These are phyloP conservation scores for Gallinago solitaria DNA, from an alignment of 2,797 vertebrate genomes.

Conservation along the genomic window DNA sequence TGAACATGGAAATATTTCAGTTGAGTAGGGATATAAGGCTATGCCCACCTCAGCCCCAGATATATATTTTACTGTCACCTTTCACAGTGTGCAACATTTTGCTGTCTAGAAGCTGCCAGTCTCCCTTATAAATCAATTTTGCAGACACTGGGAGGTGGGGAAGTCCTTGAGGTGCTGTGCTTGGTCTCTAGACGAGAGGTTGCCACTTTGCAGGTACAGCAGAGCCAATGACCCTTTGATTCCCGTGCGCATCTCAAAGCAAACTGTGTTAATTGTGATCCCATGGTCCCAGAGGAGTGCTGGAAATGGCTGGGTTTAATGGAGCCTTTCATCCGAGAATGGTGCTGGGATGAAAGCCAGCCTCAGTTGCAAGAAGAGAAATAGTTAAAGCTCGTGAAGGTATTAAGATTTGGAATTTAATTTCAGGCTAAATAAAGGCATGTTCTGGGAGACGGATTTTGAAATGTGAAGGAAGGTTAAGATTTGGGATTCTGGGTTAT, in stretches of 20 bases:
- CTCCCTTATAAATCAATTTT: not conserved
- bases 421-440: not conserved
- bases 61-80: not conserved
- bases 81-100: not conserved
- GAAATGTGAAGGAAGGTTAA: not conserved
- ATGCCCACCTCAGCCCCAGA: not conserved
- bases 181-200: not conserved
- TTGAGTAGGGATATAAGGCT: not conserved
- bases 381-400: not conserved
- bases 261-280: not conserved
- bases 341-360: not conserved
- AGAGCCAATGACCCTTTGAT: not conserved
- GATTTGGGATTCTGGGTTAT: not conserved
- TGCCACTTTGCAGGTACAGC: not conserved
- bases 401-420: not conserved
- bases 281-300: not conserved
- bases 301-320: not conserved
- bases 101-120: not conserved
- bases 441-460: not conserved
- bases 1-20: not conserved
- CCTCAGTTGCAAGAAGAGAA: not conserved
- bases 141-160: not conserved
- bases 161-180: not conserved
- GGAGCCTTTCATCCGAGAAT: not conserved
- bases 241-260: not conserved